A percentile compares a stretch with the other conserved stretches of the same genome.
phyloP scores from a whole-genome alignment of 2,888 invertebrate species.

The Mesoligia furuncula region DNA sequence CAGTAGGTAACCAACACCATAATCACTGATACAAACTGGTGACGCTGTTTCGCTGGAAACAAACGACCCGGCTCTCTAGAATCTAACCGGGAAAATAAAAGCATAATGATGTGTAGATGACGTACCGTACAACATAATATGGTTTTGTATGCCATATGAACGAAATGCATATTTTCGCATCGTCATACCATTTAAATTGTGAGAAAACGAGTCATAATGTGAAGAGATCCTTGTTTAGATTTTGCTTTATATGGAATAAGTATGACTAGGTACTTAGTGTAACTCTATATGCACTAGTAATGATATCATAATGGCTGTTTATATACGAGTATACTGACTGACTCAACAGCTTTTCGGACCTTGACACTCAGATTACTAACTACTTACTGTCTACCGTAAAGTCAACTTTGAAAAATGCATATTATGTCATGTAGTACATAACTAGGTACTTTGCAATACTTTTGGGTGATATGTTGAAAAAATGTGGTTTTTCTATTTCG shows the following conservation, averaged over 20 bases:
- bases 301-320: slow-evolving; percentile 51
- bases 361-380: slow-evolving; percentile 45
- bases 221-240: slow-evolving; percentile 17
- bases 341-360: slow-evolving; percentile 51
- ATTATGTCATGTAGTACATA: not conserved
- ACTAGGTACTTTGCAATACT: slow-evolving; percentile 4
- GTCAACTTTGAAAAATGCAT: slow-evolving; percentile 39
- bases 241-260: slow-evolving; percentile 18
- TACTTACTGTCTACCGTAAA: not conserved
- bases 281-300: slow-evolving; percentile 33
- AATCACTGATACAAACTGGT: not conserved
- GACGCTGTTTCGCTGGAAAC: not conserved
- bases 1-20: no score
- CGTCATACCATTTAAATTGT: slow-evolving; percentile 2
- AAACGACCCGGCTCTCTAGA: not conserved
- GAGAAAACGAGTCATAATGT: slow-evolving; percentile 18
- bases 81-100: not conserved
- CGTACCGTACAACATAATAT: not conserved
- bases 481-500: no score
- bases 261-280: slow-evolving; percentile 30
- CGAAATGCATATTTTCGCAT: not conserved
- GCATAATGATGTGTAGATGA: not conserved
- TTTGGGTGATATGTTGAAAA: not conserved
- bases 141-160: not conserved
- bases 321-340: slow-evolving; percentile 29